Conservation (phyloP, 2,888 invertebrate genomes). For the Clepsis dumicolana region DNA sequence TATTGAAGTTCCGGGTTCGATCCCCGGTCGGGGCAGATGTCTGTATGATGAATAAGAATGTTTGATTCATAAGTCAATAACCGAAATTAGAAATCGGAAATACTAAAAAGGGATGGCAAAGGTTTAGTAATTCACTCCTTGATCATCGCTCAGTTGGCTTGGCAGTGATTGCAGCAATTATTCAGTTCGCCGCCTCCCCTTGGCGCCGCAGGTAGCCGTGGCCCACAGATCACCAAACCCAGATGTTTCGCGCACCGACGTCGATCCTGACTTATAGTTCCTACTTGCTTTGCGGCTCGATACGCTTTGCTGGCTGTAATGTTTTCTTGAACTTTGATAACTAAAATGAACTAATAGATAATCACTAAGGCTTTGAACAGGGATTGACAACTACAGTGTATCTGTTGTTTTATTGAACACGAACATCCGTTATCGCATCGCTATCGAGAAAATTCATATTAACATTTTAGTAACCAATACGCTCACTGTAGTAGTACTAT, state of each 20-base stretch:
- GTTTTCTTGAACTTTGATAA: background rate
- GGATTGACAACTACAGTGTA: too few species aligned
- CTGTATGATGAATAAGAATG: background rate
- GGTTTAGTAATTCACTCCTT: slow-evolving; percentile 55
- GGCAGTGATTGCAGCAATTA: slow-evolving; percentile 78
- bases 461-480: too few species aligned
- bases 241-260: slow-evolving; percentile 37
- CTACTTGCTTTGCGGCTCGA: background rate
- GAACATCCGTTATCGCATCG: too few species aligned
- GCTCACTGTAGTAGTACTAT: too few species aligned
- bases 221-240: slow-evolving; percentile 38
- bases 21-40: too few species aligned
- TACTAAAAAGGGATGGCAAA: slow-evolving; percentile 43
- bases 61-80: slow-evolving; percentile 27
- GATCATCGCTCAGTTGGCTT: slow-evolving; percentile 69
- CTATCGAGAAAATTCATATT: too few species aligned
- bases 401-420: too few species aligned
- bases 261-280: slow-evolving; percentile 24
- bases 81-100: slow-evolving; percentile 32
- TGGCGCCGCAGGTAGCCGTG: slow-evolving; percentile 41
- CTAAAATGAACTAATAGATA: background rate
- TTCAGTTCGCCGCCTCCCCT: slow-evolving; percentile 73
- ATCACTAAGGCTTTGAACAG: too few species aligned
- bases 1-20: too few species aligned
- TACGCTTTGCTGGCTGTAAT: background rate